These are phyloP conservation scores for Halictus ligatus DNA, from an alignment of 2,888 invertebrate species.

Conservation along the genomic window DNA sequence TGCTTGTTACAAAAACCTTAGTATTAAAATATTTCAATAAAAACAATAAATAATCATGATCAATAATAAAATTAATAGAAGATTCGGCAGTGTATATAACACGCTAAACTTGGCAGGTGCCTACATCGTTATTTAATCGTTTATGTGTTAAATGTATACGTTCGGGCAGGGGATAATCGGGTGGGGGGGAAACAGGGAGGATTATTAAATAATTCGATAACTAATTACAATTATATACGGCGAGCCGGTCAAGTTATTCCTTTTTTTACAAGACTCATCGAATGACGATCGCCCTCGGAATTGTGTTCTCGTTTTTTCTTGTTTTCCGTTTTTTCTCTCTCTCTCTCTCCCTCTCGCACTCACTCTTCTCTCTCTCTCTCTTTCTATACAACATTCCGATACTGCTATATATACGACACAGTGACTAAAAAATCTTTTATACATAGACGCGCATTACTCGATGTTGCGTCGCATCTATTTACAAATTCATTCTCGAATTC, in stretches of 20 bases:
- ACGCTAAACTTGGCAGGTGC: slow-evolving; percentile 79
- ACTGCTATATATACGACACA: slow-evolving; percentile 59
- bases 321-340: slow-evolving; percentile 18
- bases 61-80: slow-evolving; percentile 83
- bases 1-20: slow-evolving; percentile 84
- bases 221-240: slow-evolving; percentile 78
- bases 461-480: slow-evolving; percentile 49
- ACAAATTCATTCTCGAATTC: slow-evolving; percentile 36
- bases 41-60: slow-evolving; percentile 84
- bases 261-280: slow-evolving; percentile 67
- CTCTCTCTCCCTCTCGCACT: slow-evolving; percentile 12
- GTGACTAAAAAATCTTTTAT: slow-evolving; percentile 66
- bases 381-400: slow-evolving; percentile 54
- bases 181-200: slow-evolving; percentile 38
- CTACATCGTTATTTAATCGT: slow-evolving; percentile 78
- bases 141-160: slow-evolving; percentile 70
- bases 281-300: slow-evolving; percentile 40
- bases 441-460: slow-evolving; percentile 50
- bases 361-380: slow-evolving; percentile 26
- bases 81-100: slow-evolving; percentile 84
- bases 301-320: neutral
- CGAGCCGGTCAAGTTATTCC: slow-evolving; percentile 60
- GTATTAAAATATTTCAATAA: slow-evolving; percentile 85
- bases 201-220: slow-evolving; percentile 80
- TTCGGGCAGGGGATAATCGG: neutral